Percentiles rank a stretch among this genome's conserved stretches.
Conservation (phyloP, 2,888 invertebrate genomes). For the Rhaphigaster nebulosa region DNA sequence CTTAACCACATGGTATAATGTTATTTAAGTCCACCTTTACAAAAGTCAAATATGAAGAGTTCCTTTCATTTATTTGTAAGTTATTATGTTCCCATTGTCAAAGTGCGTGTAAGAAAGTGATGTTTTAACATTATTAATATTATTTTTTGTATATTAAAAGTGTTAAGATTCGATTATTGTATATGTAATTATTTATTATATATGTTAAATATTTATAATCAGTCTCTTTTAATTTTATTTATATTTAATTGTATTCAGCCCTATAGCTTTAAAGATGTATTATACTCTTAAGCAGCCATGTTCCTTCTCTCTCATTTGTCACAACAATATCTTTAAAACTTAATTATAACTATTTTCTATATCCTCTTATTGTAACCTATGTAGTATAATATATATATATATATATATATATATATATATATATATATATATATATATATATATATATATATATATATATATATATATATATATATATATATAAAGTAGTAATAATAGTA, state of each 20-base stretch:
- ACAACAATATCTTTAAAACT: conserved; percentile 45
- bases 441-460: conserved; percentile 23
- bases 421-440: conserved; percentile 26
- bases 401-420: conserved; percentile 13
- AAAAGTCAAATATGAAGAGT: conserved; percentile 53
- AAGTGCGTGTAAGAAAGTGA: conserved; percentile 19
- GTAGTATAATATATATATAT: conserved; percentile 11
- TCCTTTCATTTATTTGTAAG: conserved; percentile 50
- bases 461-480: conserved; percentile 23
- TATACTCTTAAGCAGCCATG: conserved; percentile 57
- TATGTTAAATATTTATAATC: conserved; percentile 24
- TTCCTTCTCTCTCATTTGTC: conserved; percentile 52
- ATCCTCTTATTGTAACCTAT: conserved; percentile 39
- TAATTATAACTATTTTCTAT: conserved; percentile 51
- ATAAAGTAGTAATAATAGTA: no score
- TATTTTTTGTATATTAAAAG: conserved; percentile 30
- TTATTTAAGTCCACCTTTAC: conserved; percentile 48
- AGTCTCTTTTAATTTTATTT: conserved; percentile 20
- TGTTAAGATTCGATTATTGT: conserved; percentile 4
- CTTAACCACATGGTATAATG: conserved; percentile 22
- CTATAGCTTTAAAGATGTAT: conserved; percentile 53
- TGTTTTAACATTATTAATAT: conserved; percentile 31
- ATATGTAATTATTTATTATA: conserved; percentile 38
- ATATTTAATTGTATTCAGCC: conserved; percentile 35
- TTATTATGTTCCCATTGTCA: conserved; percentile 44